Evolutionary conservation across 2,888 invertebrate species (phyloP), one percentile per base, ranked within the genome.

Genomic region (Cyrtodaria siliqua): DNA sequence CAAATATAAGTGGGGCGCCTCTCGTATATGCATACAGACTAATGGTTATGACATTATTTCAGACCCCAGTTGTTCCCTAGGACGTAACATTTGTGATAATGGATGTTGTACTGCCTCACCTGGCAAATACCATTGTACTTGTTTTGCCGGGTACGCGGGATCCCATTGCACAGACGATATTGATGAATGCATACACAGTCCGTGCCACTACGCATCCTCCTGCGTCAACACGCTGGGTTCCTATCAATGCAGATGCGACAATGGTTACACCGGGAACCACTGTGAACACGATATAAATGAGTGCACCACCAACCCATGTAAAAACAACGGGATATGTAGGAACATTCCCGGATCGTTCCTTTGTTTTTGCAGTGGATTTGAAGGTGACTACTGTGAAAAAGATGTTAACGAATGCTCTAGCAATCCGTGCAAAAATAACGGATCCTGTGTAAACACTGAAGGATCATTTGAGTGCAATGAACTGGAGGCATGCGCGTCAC

Each of bases 401-500:
- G 44, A 44, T 44, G 16, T 44, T 16, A 20, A 44, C 16, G 44
- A 44, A 44, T 44, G 44, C n/a, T 44, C 20, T 3, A 4, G 8
- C 4, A 44, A 4, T 6, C 4, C 6, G 4, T 44, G 44, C 16
- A 44, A 16, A 16, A 44, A 44, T 44, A 16, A 16, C 16, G 44
- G 44, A 44, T 6, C 6, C 4, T 44, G 44, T 20, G 16, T 18
- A 3, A 44, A 44, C 16, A 44, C 44, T 9, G n/a, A 44, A 6
- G 44, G 44, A 16, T 18, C n/a, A 16, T 44, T 9, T 20, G 4
- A 18, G 6, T 44, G 44, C 20, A 44, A 44, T 33, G 76, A 76
- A 33, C 33, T 61, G 3, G 56, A 76, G 26, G 76, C 69, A 61
- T 76, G 76, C 29, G 23, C 56, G 1, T 29, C 29, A 24, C 16